phyloP scores from a whole-genome alignment of 1,140 invertebrate genomes.

The Eupeodes corollae region DNA sequence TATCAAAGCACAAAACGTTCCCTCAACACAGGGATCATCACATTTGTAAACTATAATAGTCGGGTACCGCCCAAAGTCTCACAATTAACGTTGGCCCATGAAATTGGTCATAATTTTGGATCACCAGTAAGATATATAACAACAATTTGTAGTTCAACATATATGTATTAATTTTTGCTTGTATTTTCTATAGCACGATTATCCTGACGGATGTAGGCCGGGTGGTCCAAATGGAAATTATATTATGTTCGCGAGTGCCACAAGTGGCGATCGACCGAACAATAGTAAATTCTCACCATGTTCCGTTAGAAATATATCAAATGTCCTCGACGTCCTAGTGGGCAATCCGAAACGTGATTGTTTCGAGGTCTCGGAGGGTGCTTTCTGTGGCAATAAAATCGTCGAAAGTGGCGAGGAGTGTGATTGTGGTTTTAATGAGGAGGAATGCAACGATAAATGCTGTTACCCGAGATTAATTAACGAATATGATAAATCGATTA shows the following conservation, averaged over 20 bases:
- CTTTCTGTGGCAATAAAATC: conserved; percentile 99
- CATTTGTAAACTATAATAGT: conserved; percentile 97
- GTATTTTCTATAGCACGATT: conserved; percentile 70
- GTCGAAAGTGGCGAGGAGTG: conserved; percentile 96
- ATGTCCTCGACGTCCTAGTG: conserved; percentile 81
- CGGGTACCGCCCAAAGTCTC: conserved; percentile 93
- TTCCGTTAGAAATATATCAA: conserved; percentile 89
- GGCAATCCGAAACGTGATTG: conserved; percentile 92
- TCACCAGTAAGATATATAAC: conserved; percentile 62
- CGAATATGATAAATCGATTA: conserved; percentile 53
- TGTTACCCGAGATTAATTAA: conserved; percentile 80
- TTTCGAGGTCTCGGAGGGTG: conserved; percentile 78
- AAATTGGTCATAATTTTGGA: conserved; percentile 99
- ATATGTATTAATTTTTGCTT: not conserved
- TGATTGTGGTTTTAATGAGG: conserved; percentile 93
- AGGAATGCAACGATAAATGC: conserved; percentile 86
- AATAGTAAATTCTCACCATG: conserved; percentile 92
- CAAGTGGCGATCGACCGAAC: conserved; percentile 84
- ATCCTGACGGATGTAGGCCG: conserved; percentile 80
- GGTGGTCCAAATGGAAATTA: conserved; percentile 84
- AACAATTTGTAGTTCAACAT: not conserved
- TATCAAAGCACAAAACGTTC: conserved; percentile 89
- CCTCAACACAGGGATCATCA: conserved; percentile 97
- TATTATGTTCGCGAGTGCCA: conserved; percentile 96
- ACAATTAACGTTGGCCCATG: conserved; percentile 94